Evolutionary conservation across 2,888 invertebrate species (phyloP).

Genomic region (Drosophila borealis): DNA sequence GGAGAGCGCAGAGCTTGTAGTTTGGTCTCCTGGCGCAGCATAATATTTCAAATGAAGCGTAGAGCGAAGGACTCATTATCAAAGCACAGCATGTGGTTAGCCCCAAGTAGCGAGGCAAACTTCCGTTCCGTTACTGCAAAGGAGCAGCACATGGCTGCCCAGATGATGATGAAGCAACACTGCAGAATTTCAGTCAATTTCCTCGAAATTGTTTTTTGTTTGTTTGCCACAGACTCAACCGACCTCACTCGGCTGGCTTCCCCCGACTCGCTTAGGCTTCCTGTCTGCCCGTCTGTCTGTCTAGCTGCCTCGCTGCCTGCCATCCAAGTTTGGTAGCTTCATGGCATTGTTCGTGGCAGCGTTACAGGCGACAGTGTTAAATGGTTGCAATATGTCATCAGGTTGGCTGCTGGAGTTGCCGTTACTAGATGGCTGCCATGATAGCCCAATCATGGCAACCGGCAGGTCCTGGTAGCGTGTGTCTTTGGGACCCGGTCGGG

Average conservation of each 20-base stretch:
- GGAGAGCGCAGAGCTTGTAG: constrained; percentile 14
- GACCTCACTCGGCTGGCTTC: constrained; percentile 15
- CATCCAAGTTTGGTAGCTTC: constrained; percentile 37
- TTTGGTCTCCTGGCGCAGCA: constrained; percentile 55
- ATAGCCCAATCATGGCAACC: constrained; percentile 73
- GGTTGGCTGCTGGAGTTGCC: constrained; percentile 57
- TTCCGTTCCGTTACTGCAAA: constrained; percentile 57
- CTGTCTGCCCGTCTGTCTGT: constrained; percentile 42
- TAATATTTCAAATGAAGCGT: constrained; percentile 79
- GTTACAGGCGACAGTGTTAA: constrained; percentile 82
- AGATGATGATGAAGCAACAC: constrained; percentile 77
- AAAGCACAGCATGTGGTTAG: constrained; percentile 82
- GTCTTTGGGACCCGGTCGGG: constrained; percentile 41
- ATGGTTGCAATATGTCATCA: constrained; percentile 83
- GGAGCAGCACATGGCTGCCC: constrained; percentile 53
- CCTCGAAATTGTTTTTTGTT: constrained; percentile 80
- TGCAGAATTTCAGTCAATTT: constrained; percentile 80
- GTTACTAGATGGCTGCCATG: constrained; percentile 70
- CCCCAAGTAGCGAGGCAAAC: constrained; percentile 65
- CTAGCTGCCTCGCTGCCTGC: constrained; percentile 18
- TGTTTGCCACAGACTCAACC: constrained; percentile 64
- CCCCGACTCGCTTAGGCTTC: constrained; percentile 55
- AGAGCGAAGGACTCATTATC: constrained; percentile 71
- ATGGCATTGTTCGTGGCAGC: constrained; percentile 63
- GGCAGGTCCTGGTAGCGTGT: constrained; percentile 24